Percentiles rank a stretch among this genome's conserved stretches.
Conservation (phyloP, 2,113 vertebrate species). For the Sebastes fasciatus region DNA sequence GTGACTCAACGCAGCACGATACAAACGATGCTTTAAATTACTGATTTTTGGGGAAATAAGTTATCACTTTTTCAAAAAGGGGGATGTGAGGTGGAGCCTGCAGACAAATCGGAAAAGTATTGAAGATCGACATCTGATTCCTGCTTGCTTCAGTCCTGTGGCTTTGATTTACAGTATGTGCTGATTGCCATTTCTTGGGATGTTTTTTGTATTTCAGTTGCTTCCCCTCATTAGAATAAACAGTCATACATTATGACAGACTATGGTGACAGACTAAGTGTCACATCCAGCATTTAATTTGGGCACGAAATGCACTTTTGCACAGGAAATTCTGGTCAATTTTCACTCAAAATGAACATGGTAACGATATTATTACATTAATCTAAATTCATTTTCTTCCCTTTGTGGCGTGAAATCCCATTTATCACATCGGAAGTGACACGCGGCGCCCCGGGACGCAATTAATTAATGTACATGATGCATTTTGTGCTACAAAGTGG, state of each 20-base stretch:
- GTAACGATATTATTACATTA: background rate
- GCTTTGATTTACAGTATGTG: constrained; percentile 4
- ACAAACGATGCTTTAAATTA: constrained; percentile 37
- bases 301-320: background rate
- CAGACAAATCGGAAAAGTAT: background rate
- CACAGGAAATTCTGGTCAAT: background rate
- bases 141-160: background rate
- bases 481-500: background rate
- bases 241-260: background rate
- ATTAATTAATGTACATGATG: background rate
- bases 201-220: background rate
- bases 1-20: constrained; percentile 43
- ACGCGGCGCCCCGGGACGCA: background rate
- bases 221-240: constrained; percentile 34
- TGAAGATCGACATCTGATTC: background rate
- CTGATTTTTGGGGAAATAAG: constrained; percentile 31
- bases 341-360: background rate
- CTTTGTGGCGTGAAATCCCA: background rate
- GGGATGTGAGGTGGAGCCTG: background rate
- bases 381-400: background rate
- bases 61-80: constrained; percentile 8
- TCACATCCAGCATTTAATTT: background rate
- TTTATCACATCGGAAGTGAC: background rate
- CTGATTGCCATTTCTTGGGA: constrained; percentile 21
- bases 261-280: no score